These are phyloP conservation scores for Raja brachyura DNA, from an alignment of 2,113 vertebrate genomes.

Conservation along the genomic window DNA sequence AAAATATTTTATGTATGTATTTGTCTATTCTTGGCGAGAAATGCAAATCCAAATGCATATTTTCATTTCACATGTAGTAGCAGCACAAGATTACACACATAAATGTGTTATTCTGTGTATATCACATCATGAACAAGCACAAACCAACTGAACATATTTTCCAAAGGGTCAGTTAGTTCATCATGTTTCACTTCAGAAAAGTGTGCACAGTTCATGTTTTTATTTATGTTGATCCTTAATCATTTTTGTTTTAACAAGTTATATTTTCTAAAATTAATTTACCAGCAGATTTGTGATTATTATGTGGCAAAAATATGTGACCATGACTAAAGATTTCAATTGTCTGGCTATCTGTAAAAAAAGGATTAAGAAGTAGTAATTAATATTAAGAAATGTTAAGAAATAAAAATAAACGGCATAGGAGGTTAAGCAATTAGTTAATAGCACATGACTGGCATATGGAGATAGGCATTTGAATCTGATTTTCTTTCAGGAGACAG, in stretches of 20 bases:
- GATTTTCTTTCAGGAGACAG: background rate
- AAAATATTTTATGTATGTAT: background rate
- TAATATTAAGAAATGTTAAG: too few species aligned
- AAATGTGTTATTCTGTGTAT: background rate
- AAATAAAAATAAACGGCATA: conserved; percentile 23
- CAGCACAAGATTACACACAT: background rate
- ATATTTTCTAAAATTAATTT: background rate
- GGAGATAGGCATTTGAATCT: background rate
- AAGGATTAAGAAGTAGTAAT: background rate
- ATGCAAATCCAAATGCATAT: background rate
- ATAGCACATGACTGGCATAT: conserved; percentile 2
- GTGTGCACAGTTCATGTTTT: too few species aligned
- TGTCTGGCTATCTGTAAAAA: background rate
- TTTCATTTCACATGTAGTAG: background rate
- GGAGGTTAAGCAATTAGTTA: background rate
- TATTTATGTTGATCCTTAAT: background rate
- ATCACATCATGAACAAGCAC: background rate
- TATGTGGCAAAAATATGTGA: background rate
- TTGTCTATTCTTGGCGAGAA: background rate
- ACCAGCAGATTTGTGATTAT: background rate
- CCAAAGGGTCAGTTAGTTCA: background rate
- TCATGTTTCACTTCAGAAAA: too few species aligned
- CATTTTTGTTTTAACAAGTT: background rate
- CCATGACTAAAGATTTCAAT: background rate
- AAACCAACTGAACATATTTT: background rate